A percentile compares a stretch with the other conserved stretches of the same genome.
phyloP scores from a whole-genome alignment of 2,888 invertebrate species.

The Standfussiana lucernea region DNA sequence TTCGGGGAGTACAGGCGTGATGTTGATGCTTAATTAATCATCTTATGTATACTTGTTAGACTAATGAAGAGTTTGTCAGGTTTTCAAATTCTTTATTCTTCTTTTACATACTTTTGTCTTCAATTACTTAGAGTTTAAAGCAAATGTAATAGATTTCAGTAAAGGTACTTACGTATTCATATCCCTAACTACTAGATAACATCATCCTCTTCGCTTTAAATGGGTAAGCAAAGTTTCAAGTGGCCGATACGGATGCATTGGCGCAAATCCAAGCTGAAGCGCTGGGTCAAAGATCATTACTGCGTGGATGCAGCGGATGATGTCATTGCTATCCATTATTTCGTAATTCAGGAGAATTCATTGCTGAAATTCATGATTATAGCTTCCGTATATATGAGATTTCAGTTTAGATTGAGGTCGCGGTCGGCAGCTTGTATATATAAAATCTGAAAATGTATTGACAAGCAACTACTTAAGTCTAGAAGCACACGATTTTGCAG shows the following conservation, averaged over 20 bases:
- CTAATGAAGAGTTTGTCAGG: neutral
- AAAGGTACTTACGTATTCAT: too few relatives aligned
- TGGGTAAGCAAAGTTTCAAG: constrained; percentile 27
- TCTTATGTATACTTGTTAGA: neutral
- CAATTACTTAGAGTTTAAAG: neutral
- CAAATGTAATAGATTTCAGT: neutral
- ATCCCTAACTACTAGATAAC: neutral
- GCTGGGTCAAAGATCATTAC: constrained; percentile 35
- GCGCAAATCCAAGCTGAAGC: constrained; percentile 50
- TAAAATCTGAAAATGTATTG: neutral
- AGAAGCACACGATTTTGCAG: too few relatives aligned
- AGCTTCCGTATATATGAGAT: neutral
- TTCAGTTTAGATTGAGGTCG: neutral
- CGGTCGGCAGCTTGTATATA: too few relatives aligned
- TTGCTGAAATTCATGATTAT: neutral
- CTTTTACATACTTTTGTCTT: too few relatives aligned
- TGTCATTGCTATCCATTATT: constrained; percentile 7
- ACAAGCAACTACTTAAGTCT: too few relatives aligned
- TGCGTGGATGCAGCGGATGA: neutral
- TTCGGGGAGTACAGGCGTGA: too few relatives aligned
- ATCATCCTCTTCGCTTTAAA: constrained; percentile 5
- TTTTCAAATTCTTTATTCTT: too few relatives aligned
- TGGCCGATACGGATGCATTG: constrained; percentile 31
- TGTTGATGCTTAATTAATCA: too few relatives aligned
- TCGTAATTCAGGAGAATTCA: neutral